phyloP scores from a whole-genome alignment of 2,888 invertebrate genomes.

The Tinea semifulvella region DNA sequence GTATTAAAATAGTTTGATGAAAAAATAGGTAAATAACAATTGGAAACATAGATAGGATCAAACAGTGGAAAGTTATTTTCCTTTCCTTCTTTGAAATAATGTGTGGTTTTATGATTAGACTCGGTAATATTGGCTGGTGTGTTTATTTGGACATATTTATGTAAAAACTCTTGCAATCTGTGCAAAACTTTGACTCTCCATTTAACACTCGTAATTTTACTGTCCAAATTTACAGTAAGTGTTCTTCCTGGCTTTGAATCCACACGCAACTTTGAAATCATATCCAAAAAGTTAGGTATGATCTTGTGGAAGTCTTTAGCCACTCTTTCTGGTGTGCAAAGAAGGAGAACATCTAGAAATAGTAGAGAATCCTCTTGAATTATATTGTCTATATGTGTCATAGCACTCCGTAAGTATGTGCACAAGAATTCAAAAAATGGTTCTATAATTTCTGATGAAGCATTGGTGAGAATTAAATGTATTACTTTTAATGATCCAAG shows the following conservation, averaged over 20 bases:
- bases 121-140: slow-evolving; percentile 24
- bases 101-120: slow-evolving; percentile 22
- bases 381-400: slow-evolving; percentile 85
- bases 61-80: slow-evolving; percentile 39
- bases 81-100: slow-evolving; percentile 33
- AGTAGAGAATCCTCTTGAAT: slow-evolving; percentile 86
- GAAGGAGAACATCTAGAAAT: slow-evolving; percentile 79
- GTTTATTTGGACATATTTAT: slow-evolving; percentile 39
- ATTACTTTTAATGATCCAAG: slow-evolving; percentile 66
- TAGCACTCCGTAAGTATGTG: slow-evolving; percentile 85
- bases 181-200: slow-evolving; percentile 82
- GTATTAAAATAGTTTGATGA: slow-evolving; percentile 42
- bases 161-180: slow-evolving; percentile 68
- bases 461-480: slow-evolving; percentile 50
- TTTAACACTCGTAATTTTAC: slow-evolving; percentile 77
- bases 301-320: slow-evolving; percentile 74
- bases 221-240: slow-evolving; percentile 73
- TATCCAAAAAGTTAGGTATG: slow-evolving; percentile 81
- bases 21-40: slow-evolving; percentile 48
- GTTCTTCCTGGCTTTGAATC: slow-evolving; percentile 74
- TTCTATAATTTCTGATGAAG: slow-evolving; percentile 55
- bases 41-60: slow-evolving; percentile 35
- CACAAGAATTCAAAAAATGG: slow-evolving; percentile 83
- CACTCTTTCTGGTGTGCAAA: slow-evolving; percentile 71
- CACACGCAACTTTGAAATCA: slow-evolving; percentile 79